These are phyloP conservation scores for Staurois parvus DNA, from an alignment of 2,797 vertebrate genomes.

Conservation along the genomic window DNA sequence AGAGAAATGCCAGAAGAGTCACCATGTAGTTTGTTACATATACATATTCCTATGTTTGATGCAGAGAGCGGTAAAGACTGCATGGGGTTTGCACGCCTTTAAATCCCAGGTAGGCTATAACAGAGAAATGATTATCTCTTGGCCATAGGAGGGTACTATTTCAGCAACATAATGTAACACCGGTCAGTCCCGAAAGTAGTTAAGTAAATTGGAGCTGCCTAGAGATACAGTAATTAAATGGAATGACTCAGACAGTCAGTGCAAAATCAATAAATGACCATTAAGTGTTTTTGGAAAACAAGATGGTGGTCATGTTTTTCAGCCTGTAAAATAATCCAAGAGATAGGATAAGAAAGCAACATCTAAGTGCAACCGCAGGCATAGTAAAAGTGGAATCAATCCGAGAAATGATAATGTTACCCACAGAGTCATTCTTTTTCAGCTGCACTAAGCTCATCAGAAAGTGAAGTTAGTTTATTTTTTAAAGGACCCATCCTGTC, in stretches of 20 bases:
- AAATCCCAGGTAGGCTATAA: too few relatives aligned
- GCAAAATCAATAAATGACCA: conserved; percentile 46
- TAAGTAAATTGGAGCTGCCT: conserved; percentile 36
- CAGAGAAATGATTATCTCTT: conserved; percentile 5
- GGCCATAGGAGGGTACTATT: neutral
- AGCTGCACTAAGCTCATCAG: too few relatives aligned
- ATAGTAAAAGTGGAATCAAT: neutral
- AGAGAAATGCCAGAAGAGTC: too few relatives aligned
- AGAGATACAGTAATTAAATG: conserved; percentile 41
- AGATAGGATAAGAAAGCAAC: neutral
- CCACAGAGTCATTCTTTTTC: too few relatives aligned
- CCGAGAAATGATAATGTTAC: too few relatives aligned
- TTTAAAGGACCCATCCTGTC: too few relatives aligned
- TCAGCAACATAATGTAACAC: conserved; percentile 4
- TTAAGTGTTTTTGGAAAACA: conserved; percentile 41
- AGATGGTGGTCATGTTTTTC: neutral
- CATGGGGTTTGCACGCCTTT: too few relatives aligned
- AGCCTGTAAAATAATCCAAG: neutral
- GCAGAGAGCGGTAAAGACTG: too few relatives aligned
- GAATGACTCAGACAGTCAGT: conserved; percentile 33
- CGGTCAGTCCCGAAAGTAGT: neutral
- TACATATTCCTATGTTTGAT: too few relatives aligned
- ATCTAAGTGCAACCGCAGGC: neutral
- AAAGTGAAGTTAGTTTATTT: too few relatives aligned
- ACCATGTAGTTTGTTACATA: too few relatives aligned